Percentiles rank a stretch among this genome's conserved stretches.
These are phyloP conservation scores for Periophthalmus modestus DNA, from an alignment of 2,113 vertebrate species.

Conservation along the genomic window DNA sequence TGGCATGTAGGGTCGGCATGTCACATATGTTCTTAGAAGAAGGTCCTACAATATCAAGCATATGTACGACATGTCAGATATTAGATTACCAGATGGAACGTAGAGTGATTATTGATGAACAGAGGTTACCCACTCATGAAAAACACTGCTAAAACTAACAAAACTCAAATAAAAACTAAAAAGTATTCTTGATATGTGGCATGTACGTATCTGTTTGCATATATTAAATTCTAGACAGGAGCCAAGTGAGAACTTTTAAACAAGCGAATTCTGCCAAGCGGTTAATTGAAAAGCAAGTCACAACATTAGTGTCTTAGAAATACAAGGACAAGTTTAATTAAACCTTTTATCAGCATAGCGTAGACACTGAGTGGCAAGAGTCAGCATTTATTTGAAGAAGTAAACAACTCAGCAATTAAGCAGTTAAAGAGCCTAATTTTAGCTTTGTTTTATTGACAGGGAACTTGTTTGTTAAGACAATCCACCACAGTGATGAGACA, in stretches of 20 bases:
- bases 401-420: conserved; percentile 34
- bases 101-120: background rate
- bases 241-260: conserved; percentile 57
- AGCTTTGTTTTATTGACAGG: conserved; percentile 60
- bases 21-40: conserved; percentile 8
- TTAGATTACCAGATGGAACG: background rate
- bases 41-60: conserved; percentile 54
- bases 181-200: conserved; percentile 42
- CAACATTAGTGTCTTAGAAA: conserved; percentile 29
- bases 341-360: conserved; percentile 36
- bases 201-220: conserved; percentile 64
- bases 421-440: conserved; percentile 39
- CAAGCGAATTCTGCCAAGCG: conserved; percentile 44
- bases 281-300: conserved; percentile 26
- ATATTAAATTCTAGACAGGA: conserved; percentile 67
- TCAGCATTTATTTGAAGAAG: conserved; percentile 29
- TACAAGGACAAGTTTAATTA: conserved; percentile 45
- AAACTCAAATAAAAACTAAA: background rate
- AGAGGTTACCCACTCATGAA: background rate
- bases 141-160: background rate
- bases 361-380: conserved; percentile 15
- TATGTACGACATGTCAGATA: conserved; percentile 50
- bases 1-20: conserved; percentile 16
- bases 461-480: conserved; percentile 48
- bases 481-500: conserved; percentile 32